Evolutionary conservation across 2,888 invertebrate genomes (phyloP).

Genomic region (Hanleya hanleyi): DNA sequence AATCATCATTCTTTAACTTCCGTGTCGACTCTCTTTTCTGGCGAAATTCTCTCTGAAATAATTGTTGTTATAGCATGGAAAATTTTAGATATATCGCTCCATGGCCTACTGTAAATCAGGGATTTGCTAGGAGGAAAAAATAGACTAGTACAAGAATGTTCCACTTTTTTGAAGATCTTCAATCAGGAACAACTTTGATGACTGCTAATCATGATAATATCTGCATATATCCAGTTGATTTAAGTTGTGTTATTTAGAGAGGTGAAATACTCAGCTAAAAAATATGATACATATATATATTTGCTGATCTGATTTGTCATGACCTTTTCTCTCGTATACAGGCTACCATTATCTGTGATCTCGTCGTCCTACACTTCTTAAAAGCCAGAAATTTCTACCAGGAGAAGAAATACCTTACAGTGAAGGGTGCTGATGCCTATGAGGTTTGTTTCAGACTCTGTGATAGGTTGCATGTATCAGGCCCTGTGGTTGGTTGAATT

Average conservation of each 20-base stretch:
- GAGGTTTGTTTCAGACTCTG: slow-evolving; percentile 41
- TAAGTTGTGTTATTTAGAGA: not conserved
- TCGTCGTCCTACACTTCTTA: slow-evolving; percentile 73
- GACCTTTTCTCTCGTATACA: slow-evolving; percentile 47
- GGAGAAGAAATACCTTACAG: slow-evolving; percentile 77
- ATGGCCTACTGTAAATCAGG: too few species aligned
- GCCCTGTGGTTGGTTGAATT: too few species aligned
- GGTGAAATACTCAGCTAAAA: not conserved
- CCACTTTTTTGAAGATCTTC: too few species aligned
- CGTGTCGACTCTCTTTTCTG: too few species aligned
- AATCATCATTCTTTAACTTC: too few species aligned
- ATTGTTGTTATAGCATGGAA: too few species aligned
- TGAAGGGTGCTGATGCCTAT: slow-evolving; percentile 76
- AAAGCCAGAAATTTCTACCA: slow-evolving; percentile 69
- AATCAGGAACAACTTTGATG: not conserved
- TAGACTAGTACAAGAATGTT: too few species aligned
- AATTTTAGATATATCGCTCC: too few species aligned
- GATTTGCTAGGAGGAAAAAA: too few species aligned
- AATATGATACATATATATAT: not conserved
- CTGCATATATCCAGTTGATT: not conserved
- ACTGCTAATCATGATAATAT: not conserved
- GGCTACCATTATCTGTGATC: slow-evolving; percentile 75
- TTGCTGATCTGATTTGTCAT: not conserved
- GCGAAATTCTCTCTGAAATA: too few species aligned
- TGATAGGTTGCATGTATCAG: not conserved